These are phyloP conservation scores for Leptodactylus fuscus DNA, from an alignment of 2,113 vertebrate species.

Conservation along the genomic window DNA sequence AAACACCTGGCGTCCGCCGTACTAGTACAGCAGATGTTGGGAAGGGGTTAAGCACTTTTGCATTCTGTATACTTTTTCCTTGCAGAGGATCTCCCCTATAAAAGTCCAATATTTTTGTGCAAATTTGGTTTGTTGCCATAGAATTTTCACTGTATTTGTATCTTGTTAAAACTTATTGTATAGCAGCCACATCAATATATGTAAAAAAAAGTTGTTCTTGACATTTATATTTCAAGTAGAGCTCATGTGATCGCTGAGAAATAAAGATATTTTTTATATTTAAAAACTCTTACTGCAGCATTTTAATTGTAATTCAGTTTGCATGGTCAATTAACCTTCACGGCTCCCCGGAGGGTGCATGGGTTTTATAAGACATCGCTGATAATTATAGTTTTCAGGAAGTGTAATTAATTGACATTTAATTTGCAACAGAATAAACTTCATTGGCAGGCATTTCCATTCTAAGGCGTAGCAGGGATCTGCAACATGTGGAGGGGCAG, in stretches of 20 bases:
- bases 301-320: conserved; percentile 58
- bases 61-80: too few species aligned
- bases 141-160: too few species aligned
- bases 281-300: conserved; percentile 23
- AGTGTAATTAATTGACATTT: conserved; percentile 60
- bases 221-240: conserved; percentile 22
- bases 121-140: too few species aligned
- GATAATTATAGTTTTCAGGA: conserved; percentile 59
- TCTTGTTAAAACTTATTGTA: too few species aligned
- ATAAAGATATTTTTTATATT: conserved; percentile 38
- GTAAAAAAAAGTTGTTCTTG: conserved; percentile 6
- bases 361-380: conserved; percentile 55
- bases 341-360: conserved; percentile 42
- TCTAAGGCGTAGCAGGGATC: background rate
- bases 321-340: conserved; percentile 60
- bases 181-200: too few species aligned
- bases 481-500: background rate
- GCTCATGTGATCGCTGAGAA: background rate
- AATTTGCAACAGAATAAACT: conserved; percentile 57
- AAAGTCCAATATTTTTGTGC: too few species aligned
- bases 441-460: conserved; percentile 19
- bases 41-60: too few species aligned
- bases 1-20: too few species aligned
- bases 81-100: too few species aligned
- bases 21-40: too few species aligned